Evolutionary conservation across 53 echinoderm and acorn worm genomes (phyloP).

Genomic region (Mesocentrotus franciscanus): DNA sequence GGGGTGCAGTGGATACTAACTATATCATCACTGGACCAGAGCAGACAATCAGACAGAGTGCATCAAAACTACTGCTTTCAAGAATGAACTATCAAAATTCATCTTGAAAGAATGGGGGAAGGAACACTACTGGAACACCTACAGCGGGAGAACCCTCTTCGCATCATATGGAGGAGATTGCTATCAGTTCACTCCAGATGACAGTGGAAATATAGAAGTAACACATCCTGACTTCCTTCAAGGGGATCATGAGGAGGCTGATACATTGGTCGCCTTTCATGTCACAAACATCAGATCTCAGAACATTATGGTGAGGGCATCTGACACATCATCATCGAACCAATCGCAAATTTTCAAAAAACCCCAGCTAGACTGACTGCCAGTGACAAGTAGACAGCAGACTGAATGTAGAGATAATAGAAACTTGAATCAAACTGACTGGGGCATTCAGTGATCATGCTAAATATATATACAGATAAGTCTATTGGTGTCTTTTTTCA

Average conservation of each 20-base stretch:
- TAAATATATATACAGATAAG: too few species aligned
- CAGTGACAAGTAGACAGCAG: too few species aligned
- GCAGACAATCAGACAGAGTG: not conserved
- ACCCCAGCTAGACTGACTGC: too few species aligned
- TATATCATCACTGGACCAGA: not conserved
- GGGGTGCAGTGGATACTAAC: not conserved
- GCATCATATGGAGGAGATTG: not conserved
- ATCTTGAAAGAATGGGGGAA: constrained; percentile 5
- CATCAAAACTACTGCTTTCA: not conserved
- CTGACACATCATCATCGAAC: too few species aligned
- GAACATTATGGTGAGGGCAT: not conserved
- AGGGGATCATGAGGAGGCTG: not conserved
- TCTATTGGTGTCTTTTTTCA: too few species aligned
- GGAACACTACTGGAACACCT: not conserved
- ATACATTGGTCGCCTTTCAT: not conserved
- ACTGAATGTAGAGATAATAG: too few species aligned
- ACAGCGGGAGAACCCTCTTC: not conserved
- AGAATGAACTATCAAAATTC: not conserved
- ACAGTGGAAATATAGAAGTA: not conserved
- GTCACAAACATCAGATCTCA: not conserved
- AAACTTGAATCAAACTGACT: too few species aligned
- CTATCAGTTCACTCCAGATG: not conserved
- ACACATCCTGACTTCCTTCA: not conserved
- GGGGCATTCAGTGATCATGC: too few species aligned
- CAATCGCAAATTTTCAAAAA: too few species aligned